Conservation (phyloP, 2,113 vertebrate genomes). For the Phoxinus phoxinus region DNA sequence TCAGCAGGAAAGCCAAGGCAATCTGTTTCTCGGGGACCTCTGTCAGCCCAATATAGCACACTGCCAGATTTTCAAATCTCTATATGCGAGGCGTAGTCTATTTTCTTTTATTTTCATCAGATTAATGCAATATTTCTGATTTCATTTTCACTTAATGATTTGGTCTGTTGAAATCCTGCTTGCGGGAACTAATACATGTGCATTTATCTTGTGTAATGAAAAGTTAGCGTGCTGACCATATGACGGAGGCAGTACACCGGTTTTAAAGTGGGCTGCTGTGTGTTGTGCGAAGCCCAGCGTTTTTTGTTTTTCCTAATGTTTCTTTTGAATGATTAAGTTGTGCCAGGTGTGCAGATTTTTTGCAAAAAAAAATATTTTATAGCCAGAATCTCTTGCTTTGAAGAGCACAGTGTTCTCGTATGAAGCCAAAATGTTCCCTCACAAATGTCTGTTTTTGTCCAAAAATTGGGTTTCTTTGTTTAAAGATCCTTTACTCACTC, state of each 20-base stretch:
- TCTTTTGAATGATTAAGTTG: constrained; percentile 2
- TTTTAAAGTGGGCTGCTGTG: constrained; percentile 3
- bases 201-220: background rate
- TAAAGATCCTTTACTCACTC: background rate
- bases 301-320: background rate
- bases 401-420: constrained; percentile 31
- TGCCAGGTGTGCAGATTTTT: constrained; percentile 31
- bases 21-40: constrained; percentile 48
- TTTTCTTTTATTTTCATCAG: background rate
- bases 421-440: background rate
- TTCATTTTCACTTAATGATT: background rate
- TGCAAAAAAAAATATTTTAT: constrained; percentile 33
- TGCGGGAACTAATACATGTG: background rate
- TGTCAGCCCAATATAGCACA: constrained; percentile 47
- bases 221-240: background rate
- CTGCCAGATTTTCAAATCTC: constrained; percentile 40
- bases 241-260: background rate
- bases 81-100: background rate
- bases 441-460: background rate
- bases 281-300: background rate
- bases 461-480: background rate
- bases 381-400: constrained; percentile 16
- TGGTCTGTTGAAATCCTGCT: background rate
- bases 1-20: constrained; percentile 43
- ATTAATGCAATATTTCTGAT: constrained; percentile 9